These are phyloP conservation scores for Anoplolepis gracilipes DNA, from an alignment of 1,140 invertebrate genomes.

Conservation along the genomic window DNA sequence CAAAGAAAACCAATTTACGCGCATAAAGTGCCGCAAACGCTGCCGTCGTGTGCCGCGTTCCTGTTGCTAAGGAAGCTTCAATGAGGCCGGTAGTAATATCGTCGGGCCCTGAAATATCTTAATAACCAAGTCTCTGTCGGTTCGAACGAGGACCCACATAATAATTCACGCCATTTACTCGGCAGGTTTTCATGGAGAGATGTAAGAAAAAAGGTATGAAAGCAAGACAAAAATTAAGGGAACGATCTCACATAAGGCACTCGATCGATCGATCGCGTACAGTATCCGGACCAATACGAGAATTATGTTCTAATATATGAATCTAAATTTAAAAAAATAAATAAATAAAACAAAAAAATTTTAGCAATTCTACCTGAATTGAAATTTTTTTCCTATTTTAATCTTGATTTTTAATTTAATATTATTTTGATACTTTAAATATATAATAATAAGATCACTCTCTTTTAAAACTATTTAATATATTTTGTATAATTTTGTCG, in stretches of 20 bases:
- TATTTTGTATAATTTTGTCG: too few relatives aligned
- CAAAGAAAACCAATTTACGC: constrained; percentile 39
- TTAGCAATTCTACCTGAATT: not conserved
- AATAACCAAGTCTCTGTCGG: constrained; percentile 62
- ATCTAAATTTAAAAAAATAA: not conserved
- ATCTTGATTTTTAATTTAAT: too few relatives aligned
- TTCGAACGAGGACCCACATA: constrained; percentile 63
- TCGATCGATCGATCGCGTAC: constrained; percentile 24
- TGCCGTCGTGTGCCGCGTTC: constrained; percentile 2
- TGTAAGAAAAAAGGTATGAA: constrained; percentile 40
- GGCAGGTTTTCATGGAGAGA: constrained; percentile 15
- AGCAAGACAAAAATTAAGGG: constrained; percentile 35
- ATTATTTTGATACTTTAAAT: too few relatives aligned
- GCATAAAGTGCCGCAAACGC: constrained; percentile 10
- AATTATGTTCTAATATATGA: not conserved
- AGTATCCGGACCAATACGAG: not conserved
- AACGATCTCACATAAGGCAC: constrained; percentile 9
- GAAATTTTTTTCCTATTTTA: too few relatives aligned
- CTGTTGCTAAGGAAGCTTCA: constrained; percentile 16
- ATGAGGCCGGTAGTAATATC: constrained; percentile 59
- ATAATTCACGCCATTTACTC: constrained; percentile 73
- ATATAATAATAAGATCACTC: too few relatives aligned
- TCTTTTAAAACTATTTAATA: too few relatives aligned
- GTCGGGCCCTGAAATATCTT: constrained; percentile 68
- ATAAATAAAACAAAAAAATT: not conserved